Evolutionary conservation across 1,140 invertebrate genomes (phyloP), one percentile per base, ranked within the genome.

Genomic region (Probaryconus sp.): DNA sequence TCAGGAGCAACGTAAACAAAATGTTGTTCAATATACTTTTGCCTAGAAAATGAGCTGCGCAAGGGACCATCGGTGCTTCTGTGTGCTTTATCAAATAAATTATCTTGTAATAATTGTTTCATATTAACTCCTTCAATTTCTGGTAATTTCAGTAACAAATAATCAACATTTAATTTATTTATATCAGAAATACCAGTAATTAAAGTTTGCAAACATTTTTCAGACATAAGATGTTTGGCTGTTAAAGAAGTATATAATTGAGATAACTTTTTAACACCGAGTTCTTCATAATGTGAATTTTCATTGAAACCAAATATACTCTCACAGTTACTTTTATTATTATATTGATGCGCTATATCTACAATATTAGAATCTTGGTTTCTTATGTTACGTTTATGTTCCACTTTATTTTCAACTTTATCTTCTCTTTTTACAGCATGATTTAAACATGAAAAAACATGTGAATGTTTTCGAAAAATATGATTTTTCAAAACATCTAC

Each of bases 21-120:
- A 30, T 69, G 10, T 14, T 69, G 48, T 74, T 72, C 67, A 24
- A 69, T 69, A 43, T 60, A 79, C 4, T 48, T 69, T 31, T 72
- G 21, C 51, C 55, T 51, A 30, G 24, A 33, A 16, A 51, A 58
- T 5, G 21, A 7, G 3, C 5, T 63, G 30, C 33, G 50, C 10
- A 72, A 33, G 5, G 16, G n/a, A 7, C 37, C 48, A 28, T 53
- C 5, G 7, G 11, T 33, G 10, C 37, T 48, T 7, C 53, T 35
- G 18, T 72, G 45, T 3, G 38, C 38, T 26, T 53, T 61, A 7
- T 20, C 33, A 50, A 61, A 61, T 40, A 48, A 20, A 48, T 61
- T 38, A 11, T 28, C 6, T 3, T 30, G 2, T 20, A 61, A 13
- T 11, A 40, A 20, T 31, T 14, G 40, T 48, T 21, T n/a, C 9